Evolutionary conservation across 2,888 invertebrate genomes (phyloP).

Genomic region (Lasioglossum marginatum): DNA sequence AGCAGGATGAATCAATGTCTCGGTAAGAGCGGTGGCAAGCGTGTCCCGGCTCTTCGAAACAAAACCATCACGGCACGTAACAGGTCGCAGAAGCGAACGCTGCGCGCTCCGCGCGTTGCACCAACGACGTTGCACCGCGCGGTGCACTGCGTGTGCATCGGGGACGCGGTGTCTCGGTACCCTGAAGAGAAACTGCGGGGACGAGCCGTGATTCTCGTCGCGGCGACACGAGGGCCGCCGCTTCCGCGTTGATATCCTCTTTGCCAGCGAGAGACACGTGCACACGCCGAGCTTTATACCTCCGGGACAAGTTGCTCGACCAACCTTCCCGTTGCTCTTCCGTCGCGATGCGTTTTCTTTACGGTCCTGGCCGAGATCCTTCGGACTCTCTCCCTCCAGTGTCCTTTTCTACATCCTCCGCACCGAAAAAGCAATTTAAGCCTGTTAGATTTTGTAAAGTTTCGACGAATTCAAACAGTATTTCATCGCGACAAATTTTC

Average conservation of each 20-base stretch:
- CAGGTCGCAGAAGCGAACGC: conserved; percentile 58
- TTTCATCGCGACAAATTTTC: not conserved
- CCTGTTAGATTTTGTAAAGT: not conserved
- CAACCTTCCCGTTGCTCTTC: conserved; percentile 54
- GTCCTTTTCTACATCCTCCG: not conserved
- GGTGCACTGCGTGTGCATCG: conserved; percentile 8
- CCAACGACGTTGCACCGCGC: not conserved
- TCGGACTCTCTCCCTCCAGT: not conserved
- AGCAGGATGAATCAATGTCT: conserved; percentile 80
- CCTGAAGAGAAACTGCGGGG: conserved; percentile 61
- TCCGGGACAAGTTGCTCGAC: conserved; percentile 56
- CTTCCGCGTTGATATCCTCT: conserved; percentile 72
- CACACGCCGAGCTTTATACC: conserved; percentile 55
- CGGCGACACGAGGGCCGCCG: conserved; percentile 58
- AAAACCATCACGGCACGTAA: conserved; percentile 66
- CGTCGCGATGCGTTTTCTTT: conserved; percentile 30
- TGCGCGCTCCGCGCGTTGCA: conserved; percentile 42
- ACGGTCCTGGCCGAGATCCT: conserved; percentile 12
- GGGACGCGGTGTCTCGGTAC: conserved; percentile 28
- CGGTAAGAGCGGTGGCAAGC: conserved; percentile 67
- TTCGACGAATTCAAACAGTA: not conserved
- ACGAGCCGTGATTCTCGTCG: conserved; percentile 66
- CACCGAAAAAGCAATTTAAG: not conserved
- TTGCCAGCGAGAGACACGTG: conserved; percentile 62
- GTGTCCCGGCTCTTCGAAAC: conserved; percentile 61